A percentile compares a stretch with the other conserved stretches of the same genome.
These are phyloP conservation scores for Epinephelus cyanopodus DNA, from an alignment of 2,113 vertebrate genomes.

Conservation along the genomic window DNA sequence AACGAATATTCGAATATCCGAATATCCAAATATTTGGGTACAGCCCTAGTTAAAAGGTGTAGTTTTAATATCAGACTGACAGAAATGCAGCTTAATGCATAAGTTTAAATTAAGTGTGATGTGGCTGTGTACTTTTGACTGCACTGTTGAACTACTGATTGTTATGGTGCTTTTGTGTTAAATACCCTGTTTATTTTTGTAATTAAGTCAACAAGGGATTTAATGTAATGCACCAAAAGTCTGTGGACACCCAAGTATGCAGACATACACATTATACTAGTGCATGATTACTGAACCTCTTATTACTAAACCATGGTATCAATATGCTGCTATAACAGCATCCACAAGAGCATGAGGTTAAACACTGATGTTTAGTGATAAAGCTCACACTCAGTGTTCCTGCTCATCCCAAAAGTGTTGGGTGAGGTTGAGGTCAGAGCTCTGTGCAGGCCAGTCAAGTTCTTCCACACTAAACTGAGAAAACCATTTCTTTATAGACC, in stretches of 20 bases:
- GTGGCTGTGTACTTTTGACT: not conserved
- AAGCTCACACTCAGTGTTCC: not conserved
- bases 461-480: not conserved
- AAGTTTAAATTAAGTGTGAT: not conserved
- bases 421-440: not conserved
- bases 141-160: too few species aligned
- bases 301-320: not conserved
- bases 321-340: not conserved
- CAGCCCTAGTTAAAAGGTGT: too few species aligned
- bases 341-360: not conserved
- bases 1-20: too few species aligned
- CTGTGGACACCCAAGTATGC: not conserved
- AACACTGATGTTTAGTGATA: not conserved
- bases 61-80: too few species aligned
- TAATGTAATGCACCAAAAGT: not conserved
- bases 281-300: not conserved
- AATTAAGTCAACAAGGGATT: not conserved
- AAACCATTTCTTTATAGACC: not conserved
- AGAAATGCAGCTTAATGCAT: too few species aligned
- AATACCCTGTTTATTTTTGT: not conserved
- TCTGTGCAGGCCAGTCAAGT: not conserved
- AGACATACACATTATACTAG: not conserved
- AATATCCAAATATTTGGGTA: too few species aligned
- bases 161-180: too few species aligned
- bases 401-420: not conserved